Evolutionary conservation across 2,888 invertebrate genomes (phyloP).

Genomic region (Callyntrura guangdongensis): DNA sequence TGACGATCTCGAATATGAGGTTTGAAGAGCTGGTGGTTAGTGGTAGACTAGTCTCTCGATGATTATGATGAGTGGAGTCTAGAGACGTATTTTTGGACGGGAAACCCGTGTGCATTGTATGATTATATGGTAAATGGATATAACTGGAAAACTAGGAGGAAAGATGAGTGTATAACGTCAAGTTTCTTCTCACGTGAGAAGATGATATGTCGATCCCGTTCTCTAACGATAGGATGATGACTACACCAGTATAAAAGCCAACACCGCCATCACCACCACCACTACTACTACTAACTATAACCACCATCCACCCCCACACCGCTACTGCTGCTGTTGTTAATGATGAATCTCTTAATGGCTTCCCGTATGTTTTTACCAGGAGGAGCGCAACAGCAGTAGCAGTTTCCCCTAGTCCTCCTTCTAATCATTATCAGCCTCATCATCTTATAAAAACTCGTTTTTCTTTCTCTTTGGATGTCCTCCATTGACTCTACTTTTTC

Average conservation of each 20-base stretch:
- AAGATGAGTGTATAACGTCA: background rate
- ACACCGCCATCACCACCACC: background rate
- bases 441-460: conserved; percentile 39
- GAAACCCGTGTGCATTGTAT: no score
- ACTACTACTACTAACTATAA: conserved; percentile 21
- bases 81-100: conserved; percentile 45
- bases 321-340: conserved; percentile 46
- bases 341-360: conserved; percentile 76
- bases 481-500: conserved; percentile 37
- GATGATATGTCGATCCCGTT: conserved; percentile 24
- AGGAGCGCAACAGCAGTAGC: conserved; percentile 1
- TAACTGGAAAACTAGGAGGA: conserved; percentile 12
- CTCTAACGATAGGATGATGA: conserved; percentile 50
- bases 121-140: background rate
- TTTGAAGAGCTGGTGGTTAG: conserved; percentile 46
- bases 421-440: conserved; percentile 44
- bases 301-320: background rate
- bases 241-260: background rate
- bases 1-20: conserved; percentile 75
- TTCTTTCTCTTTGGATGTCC: conserved; percentile 13
- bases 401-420: conserved; percentile 1
- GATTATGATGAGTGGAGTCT: conserved; percentile 70
- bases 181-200: background rate
- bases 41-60: conserved; percentile 34
- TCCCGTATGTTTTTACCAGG: conserved; percentile 67